Percentiles rank a stretch among this genome's conserved stretches.
Evolutionary conservation across 2,113 vertebrate genomes (phyloP).

Genomic region (Hemibagrus wyckioides): DNA sequence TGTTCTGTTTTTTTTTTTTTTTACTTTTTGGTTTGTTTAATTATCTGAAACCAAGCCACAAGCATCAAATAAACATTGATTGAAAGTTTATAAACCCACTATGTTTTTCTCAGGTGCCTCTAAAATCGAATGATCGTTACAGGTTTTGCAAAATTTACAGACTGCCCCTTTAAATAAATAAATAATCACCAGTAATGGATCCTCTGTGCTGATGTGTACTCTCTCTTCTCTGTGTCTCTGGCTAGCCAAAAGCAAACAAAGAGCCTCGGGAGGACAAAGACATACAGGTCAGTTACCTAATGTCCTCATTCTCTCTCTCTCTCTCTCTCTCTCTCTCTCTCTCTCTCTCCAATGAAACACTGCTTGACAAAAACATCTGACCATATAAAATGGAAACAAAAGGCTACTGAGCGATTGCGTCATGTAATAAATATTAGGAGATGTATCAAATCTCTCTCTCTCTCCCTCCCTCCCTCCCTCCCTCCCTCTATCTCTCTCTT

Average conservation of each 20-base stretch:
- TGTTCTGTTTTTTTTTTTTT: neutral
- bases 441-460: too few species aligned
- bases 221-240: neutral
- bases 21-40: neutral
- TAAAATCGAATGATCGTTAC: neutral
- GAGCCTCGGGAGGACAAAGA: conserved; percentile 47
- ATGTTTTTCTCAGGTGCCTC: neutral
- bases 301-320: neutral
- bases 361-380: too few species aligned
- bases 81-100: too few species aligned
- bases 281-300: conserved; percentile 49
- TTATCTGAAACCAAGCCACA: neutral
- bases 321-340: too few species aligned
- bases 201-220: neutral
- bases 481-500: too few species aligned
- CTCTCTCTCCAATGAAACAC: too few species aligned
- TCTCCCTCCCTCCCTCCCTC: too few species aligned
- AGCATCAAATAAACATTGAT: neutral
- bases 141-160: neutral
- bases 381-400: too few species aligned
- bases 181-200: neutral
- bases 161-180: neutral
- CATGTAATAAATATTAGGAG: too few species aligned
- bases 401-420: too few species aligned
- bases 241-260: conserved; percentile 42